These are phyloP conservation scores for Poeciliopsis presidionis DNA, from an alignment of 2,797 vertebrate genomes.

Conservation along the genomic window DNA sequence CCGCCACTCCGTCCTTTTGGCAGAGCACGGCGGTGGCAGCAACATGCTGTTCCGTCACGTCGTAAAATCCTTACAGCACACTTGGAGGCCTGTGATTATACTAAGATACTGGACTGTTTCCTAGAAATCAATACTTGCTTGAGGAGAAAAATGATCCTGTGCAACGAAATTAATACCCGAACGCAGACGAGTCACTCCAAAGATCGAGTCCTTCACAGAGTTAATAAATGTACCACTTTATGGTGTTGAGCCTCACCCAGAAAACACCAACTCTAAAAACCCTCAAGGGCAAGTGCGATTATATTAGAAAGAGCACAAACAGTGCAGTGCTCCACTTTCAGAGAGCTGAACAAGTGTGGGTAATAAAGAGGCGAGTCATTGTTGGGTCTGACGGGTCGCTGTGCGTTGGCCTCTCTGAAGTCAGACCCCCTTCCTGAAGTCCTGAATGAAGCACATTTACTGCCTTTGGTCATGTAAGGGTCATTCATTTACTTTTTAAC, in stretches of 20 bases:
- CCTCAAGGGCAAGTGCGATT: neutral
- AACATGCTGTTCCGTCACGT: neutral
- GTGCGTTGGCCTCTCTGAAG: conserved; percentile 34
- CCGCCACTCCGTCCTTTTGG: neutral
- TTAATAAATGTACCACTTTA: neutral
- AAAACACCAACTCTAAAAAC: neutral
- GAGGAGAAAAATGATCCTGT: neutral
- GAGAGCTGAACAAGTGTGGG: conserved; percentile 35
- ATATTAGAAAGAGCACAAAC: neutral
- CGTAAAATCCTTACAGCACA: neutral
- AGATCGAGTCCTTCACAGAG: neutral
- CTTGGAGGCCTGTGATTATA: neutral
- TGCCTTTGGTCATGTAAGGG: conserved; percentile 33
- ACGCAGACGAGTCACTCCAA: neutral
- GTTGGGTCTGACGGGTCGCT: conserved; percentile 31
- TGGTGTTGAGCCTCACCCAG: neutral
- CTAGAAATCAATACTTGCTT: neutral
- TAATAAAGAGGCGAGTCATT: conserved; percentile 50
- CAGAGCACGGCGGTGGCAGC: neutral
- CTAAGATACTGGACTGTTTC: neutral
- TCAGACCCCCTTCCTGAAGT: conserved; percentile 37
- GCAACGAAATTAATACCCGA: neutral
- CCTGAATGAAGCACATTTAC: conserved; percentile 54
- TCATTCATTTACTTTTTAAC: conserved; percentile 30
- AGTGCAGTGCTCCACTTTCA: conserved; percentile 10